A percentile compares a stretch with the other conserved stretches of the same genome.
Evolutionary conservation across 2,797 vertebrate genomes (phyloP).

Genomic region (Phyllotis vaccarum): DNA sequence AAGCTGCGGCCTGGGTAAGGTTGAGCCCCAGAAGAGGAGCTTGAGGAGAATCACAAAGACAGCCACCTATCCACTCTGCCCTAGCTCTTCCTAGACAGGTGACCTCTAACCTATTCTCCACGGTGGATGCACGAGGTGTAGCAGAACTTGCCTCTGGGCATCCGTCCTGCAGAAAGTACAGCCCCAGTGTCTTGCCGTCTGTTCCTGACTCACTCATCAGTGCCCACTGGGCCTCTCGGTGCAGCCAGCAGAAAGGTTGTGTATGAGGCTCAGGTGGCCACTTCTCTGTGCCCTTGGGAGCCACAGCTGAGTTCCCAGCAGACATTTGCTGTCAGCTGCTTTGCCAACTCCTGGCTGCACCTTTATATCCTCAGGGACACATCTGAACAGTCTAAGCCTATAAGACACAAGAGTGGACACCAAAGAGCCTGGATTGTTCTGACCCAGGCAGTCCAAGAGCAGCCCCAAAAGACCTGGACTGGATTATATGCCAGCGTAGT

Average conservation of each 20-base stretch:
- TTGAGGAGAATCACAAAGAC: neutral
- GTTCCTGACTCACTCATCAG: fast-evolving
- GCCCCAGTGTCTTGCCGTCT: neutral
- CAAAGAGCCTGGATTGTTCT: neutral
- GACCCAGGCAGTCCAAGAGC: fast-evolving
- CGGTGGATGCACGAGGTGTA: neutral
- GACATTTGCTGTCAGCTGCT: neutral
- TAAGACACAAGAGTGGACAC: neutral
- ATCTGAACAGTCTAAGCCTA: neutral
- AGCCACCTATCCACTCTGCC: fast-evolving
- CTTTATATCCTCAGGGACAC: neutral
- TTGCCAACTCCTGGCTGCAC: neutral
- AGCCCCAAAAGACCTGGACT: neutral
- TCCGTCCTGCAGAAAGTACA: neutral
- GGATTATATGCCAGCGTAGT: neutral
- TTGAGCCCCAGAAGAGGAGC: neutral
- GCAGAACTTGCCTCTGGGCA: neutral
- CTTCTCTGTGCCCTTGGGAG: neutral
- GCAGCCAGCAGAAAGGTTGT: neutral
- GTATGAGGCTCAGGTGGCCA: neutral
- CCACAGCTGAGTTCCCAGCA: neutral
- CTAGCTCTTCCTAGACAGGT: neutral
- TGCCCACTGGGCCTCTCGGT: neutral
- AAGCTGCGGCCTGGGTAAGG: neutral
- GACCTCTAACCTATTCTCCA: too few species aligned